phyloP scores from a whole-genome alignment of 2,888 invertebrate genomes.

The Brachylomia viminalis region DNA sequence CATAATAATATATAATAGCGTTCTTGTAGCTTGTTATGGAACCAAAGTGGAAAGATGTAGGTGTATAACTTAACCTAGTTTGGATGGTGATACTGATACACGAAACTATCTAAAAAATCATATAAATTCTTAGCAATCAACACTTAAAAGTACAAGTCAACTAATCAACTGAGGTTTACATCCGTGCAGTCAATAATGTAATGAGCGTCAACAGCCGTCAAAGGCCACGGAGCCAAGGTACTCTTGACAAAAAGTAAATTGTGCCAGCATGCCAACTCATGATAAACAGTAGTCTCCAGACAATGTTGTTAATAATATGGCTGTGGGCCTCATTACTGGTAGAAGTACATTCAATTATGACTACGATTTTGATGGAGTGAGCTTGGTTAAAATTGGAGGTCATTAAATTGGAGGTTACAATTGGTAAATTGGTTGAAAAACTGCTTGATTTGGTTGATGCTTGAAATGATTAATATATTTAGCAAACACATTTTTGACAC shows the following conservation, averaged over 20 bases:
- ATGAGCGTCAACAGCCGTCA: constrained; percentile 62
- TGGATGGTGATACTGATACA: neutral
- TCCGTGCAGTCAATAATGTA: constrained; percentile 58
- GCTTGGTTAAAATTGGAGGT: neutral
- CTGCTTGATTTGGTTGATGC: neutral
- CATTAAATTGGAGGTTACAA: too few species aligned
- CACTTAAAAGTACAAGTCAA: constrained; percentile 14
- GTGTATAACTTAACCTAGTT: too few species aligned
- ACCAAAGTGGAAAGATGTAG: neutral
- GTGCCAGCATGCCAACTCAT: constrained; percentile 54
- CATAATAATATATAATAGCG: neutral
- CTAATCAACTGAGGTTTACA: constrained; percentile 33
- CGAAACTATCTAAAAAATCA: neutral
- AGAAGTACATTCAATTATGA: constrained; percentile 4
- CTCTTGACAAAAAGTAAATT: constrained; percentile 61
- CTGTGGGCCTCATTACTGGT: constrained; percentile 27
- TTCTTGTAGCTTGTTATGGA: neutral
- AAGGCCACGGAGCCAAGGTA: constrained; percentile 64
- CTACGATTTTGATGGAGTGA: neutral
- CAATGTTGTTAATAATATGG: constrained; percentile 23
- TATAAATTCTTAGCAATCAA: constrained; percentile 8
- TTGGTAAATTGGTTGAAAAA: too few species aligned
- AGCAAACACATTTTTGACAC: too few species aligned
- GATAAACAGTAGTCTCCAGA: constrained; percentile 40
- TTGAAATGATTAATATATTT: neutral